phyloP scores from a whole-genome alignment of 2,888 invertebrate species.

The Acleris holmiana region DNA sequence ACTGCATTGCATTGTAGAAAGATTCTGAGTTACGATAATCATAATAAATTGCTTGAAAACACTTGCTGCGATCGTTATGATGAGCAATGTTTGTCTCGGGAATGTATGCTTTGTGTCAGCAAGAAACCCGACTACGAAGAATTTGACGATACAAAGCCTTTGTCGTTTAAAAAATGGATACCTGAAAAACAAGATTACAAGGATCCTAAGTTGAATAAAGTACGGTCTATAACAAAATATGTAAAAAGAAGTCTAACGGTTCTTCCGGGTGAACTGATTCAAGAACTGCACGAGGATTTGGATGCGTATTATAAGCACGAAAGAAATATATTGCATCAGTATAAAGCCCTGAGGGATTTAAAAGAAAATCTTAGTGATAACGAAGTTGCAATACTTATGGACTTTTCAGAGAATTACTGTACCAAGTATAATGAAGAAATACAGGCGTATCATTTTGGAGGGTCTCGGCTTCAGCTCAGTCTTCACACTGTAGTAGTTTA shows the following conservation, averaged over 20 bases:
- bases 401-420: neutral
- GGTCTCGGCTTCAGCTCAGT: conserved; percentile 50
- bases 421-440: conserved; percentile 40
- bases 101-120: too few relatives aligned
- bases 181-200: conserved; percentile 37
- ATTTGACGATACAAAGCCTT: too few relatives aligned
- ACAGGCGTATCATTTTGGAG: conserved; percentile 58
- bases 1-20: too few relatives aligned
- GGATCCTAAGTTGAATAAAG: conserved; percentile 23
- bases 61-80: too few relatives aligned
- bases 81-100: too few relatives aligned
- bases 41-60: too few relatives aligned
- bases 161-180: conserved; percentile 38
- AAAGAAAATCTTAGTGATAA: too few relatives aligned
- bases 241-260: neutral
- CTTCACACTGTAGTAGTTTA: conserved; percentile 60
- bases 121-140: too few relatives aligned
- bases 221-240: neutral
- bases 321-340: too few relatives aligned
- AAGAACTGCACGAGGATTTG: neutral
- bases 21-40: too few relatives aligned
- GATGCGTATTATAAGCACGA: too few relatives aligned
- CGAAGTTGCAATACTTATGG: neutral
- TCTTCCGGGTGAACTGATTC: neutral
- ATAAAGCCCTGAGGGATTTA: too few relatives aligned